Base-by-base conservation (phyloP, 2,113 vertebrate species). In the Trinectes maculatus region DNA sequence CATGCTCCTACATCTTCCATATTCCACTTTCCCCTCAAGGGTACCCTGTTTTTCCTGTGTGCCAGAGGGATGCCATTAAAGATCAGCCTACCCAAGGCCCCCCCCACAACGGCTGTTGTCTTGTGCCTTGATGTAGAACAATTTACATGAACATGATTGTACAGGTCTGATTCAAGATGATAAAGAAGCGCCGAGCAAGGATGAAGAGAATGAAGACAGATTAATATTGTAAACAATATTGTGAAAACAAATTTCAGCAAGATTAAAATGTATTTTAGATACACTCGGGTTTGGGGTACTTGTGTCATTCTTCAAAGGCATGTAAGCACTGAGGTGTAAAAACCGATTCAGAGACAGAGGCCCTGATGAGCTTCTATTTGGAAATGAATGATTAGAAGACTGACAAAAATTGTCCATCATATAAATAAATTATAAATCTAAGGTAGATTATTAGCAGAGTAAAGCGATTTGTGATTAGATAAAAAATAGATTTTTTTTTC, bases 191-290 rank as follows among this genome's bases (percentile, higher is more conserved):
- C 70, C 28, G 46, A 73, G 60, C 52, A 57, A 78, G 74, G 85
- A 84, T 18, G 89, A 84, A 91, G 92, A 89, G 76, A 87, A 81
- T 5, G 70, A 79, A 63, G 83, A 73, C 61, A 67, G 51, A 87
- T 84, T 79, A 74, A 87, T 87, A 85, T 87, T 90, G 89, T 90
- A 83, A 90, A 89, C 75, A 64, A 88, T 79, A 88, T 88, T 90
- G 87, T 90, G 85, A 85, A 87, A 90, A 87, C 53, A 93, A 77
- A 95, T 95, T 94, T 96, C 93, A 77, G 91, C 93, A 95, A 94
- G 91, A 97, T 96, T 96, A 96, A 97, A 97, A 93, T 92, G 93
- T 96, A 98, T 97, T 98, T 98, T 96, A 94, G 93, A 95, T 98
- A 96, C 91, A 95, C 87, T 90, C 88, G 91, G 90, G 92, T 92